Conservation (phyloP, 2,888 invertebrate genomes). For the Tiliacea aurago region DNA sequence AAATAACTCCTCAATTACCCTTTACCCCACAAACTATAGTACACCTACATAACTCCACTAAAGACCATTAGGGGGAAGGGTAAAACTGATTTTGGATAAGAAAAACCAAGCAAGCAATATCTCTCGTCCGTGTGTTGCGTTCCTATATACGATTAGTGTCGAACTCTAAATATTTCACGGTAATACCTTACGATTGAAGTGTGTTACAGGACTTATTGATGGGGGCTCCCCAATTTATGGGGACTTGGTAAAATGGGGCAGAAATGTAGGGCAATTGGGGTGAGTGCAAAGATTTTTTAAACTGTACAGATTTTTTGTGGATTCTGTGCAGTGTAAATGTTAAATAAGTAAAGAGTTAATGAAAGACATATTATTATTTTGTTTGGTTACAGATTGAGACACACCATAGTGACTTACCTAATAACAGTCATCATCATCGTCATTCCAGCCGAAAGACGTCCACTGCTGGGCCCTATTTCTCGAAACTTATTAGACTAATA, state of each 20-base stretch:
- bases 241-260: slow-evolving; percentile 15
- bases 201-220: slow-evolving; percentile 57
- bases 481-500: too few relatives aligned
- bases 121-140: slow-evolving; percentile 56
- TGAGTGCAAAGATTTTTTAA: slow-evolving; percentile 29
- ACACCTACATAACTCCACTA: slow-evolving; percentile 31
- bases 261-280: slow-evolving; percentile 33
- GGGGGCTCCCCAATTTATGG: slow-evolving; percentile 57
- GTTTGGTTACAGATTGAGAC: background rate
- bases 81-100: slow-evolving; percentile 59
- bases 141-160: slow-evolving; percentile 59
- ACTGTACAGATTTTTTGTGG: background rate
- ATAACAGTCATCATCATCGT: too few relatives aligned
- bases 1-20: slow-evolving; percentile 13
- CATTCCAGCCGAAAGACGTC: too few relatives aligned
- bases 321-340: too few relatives aligned
- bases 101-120: slow-evolving; percentile 53
- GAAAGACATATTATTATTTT: background rate
- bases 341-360: background rate
- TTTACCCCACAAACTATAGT: slow-evolving; percentile 6
- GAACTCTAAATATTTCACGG: slow-evolving; percentile 62
- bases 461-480: too few relatives aligned
- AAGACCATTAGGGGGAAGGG: slow-evolving; percentile 44
- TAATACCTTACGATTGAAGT: slow-evolving; percentile 63
- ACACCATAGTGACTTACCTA: too few relatives aligned